Evolutionary conservation across 2,113 vertebrate species (phyloP), one percentile per base, ranked within the genome.

Genomic region (Chroicocephalus ridibundus): DNA sequence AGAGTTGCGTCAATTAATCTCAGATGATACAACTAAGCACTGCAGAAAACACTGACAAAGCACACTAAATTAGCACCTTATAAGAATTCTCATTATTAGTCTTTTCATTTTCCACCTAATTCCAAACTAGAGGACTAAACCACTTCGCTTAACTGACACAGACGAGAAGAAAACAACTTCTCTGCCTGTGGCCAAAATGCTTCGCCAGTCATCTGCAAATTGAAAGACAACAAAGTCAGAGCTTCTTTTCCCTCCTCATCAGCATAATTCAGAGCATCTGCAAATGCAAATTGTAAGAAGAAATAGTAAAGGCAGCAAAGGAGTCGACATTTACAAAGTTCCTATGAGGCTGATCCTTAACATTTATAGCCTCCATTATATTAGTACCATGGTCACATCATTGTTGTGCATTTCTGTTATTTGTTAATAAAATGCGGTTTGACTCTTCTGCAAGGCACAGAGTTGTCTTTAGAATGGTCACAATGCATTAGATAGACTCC

Each of bases 141-240:
- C 9, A 80, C 36, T 57, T 49, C 6, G 36, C 11, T 71, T 40
- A 88, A 90, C 11, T 0, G 2, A 69, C 11, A 86, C 1, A 62
- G 54, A n/a, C 4, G 11, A 91, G n/a, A 76, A 79, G 32, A 88
- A 93, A 96, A 68, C 11, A 96, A 68, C 11, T 79, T 75, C 27
- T 24, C 27, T 72, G 44, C 15, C 61, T 60, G 29, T 47, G n/a
- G n/a, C 20, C 38, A 91, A 79, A 34, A 77, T 24, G 20, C 58
- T 92, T 89, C 69, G 24, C 38, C 71, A 89, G 17, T 40, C 78
- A 15, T 44, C 71, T 40, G 64, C 32, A 91, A 74, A 86, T 2
- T n/a, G 40, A 71, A 86, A 78, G 38, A n/a, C 71, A 84, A 75
- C 22, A 86, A 85, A 82, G 10, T 12, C 81, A 76, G 38, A 19